A percentile compares a stretch with the other conserved stretches of the same genome.
Evolutionary conservation across 2,797 vertebrate genomes (phyloP).

Genomic region (Phoeniculus purpureus): DNA sequence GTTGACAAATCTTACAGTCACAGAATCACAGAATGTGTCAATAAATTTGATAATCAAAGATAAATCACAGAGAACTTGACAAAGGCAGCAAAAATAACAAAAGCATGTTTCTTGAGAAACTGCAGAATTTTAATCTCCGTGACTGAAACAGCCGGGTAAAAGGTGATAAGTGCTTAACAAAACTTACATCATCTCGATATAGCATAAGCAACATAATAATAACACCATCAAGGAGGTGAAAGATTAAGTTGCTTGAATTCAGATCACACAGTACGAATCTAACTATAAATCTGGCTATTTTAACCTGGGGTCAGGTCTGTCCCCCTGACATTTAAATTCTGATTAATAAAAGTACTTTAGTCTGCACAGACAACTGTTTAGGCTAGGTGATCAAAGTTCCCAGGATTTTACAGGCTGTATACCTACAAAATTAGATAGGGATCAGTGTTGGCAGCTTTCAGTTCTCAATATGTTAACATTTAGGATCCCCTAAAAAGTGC

Average conservation of each 20-base stretch:
- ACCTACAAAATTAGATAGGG: background rate
- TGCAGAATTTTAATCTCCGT: background rate
- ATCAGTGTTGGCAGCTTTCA: background rate
- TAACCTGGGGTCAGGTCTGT: background rate
- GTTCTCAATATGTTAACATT: background rate
- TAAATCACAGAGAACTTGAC: background rate
- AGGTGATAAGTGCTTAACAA: background rate
- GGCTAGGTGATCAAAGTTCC: background rate
- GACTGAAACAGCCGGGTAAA: background rate
- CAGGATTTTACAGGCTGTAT: background rate
- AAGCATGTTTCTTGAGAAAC: background rate
- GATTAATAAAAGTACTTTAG: background rate
- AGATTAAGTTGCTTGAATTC: background rate
- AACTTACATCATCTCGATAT: background rate
- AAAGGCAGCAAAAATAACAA: background rate
- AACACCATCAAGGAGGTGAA: background rate
- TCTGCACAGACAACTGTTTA: background rate
- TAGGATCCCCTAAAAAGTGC: background rate
- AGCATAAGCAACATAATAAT: background rate
- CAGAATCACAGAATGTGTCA: too few species aligned
- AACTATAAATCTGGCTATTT: background rate
- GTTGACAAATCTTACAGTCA: too few species aligned
- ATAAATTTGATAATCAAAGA: background rate
- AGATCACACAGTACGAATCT: background rate
- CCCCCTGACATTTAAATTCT: background rate